These are phyloP conservation scores for Lepidochitona cinerea DNA, from an alignment of 2,888 invertebrate species.

Conservation along the genomic window DNA sequence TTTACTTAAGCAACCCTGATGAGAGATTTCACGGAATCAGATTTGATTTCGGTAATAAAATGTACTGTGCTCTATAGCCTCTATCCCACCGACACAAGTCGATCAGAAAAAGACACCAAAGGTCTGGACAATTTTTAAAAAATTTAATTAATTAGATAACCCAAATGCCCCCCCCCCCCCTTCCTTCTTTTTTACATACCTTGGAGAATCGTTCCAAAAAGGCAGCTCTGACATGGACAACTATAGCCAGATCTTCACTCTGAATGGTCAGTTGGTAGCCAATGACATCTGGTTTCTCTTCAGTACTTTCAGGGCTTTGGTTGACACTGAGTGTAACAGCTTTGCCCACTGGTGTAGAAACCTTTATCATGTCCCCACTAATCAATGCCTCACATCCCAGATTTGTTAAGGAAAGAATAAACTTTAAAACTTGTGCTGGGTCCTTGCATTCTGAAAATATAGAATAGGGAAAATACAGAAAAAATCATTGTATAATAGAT, in stretches of 20 bases:
- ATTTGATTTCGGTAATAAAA: no score
- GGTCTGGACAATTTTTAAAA: no score
- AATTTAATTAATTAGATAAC: no score
- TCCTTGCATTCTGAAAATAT: not conserved
- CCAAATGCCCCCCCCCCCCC: no score
- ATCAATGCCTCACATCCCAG: not conserved
- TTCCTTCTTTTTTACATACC: not conserved
- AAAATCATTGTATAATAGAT: no score
- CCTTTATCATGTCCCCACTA: not conserved
- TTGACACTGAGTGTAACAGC: not conserved
- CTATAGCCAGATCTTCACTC: not conserved
- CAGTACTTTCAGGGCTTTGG: not conserved
- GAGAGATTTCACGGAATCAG: no score
- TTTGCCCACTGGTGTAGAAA: not conserved
- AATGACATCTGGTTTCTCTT: not conserved
- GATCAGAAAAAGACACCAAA: no score
- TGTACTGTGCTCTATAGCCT: no score
- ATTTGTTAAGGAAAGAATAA: not conserved
- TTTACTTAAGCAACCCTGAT: no score
- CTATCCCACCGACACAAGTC: no score
- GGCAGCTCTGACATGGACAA: not conserved
- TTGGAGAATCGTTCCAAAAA: not conserved
- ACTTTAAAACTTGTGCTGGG: not conserved
- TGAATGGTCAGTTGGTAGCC: not conserved
- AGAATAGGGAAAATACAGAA: no score